A percentile compares a stretch with the other conserved stretches of the same genome.
These are phyloP conservation scores for Ovibos moschatus DNA, from an alignment of 2,113 vertebrate genomes.

Conservation along the genomic window DNA sequence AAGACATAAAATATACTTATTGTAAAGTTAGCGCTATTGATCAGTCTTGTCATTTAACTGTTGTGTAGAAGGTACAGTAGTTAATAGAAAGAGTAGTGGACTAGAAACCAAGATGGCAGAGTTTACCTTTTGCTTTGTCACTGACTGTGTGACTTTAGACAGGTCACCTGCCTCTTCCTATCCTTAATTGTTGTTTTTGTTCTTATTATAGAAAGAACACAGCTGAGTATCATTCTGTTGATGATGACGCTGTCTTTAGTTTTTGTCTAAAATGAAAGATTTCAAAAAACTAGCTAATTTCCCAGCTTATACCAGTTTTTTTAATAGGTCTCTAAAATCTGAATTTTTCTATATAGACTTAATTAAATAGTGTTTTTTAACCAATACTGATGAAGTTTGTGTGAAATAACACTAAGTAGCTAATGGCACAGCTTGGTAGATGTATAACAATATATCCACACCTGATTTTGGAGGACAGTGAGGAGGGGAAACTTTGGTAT, in stretches of 20 bases:
- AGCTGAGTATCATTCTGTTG: background rate
- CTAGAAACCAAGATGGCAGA: background rate
- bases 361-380: constrained; percentile 23
- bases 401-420: background rate
- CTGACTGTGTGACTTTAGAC: background rate
- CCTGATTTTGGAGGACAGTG: background rate
- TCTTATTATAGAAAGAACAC: background rate
- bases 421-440: background rate
- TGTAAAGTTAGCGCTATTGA: background rate
- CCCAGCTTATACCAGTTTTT: background rate
- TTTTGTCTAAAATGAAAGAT: constrained; percentile 14
- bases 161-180: background rate
- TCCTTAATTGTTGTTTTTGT: background rate
- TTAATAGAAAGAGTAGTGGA: background rate
- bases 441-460: background rate
- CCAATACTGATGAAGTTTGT: background rate
- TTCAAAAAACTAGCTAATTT: background rate
- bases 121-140: background rate
- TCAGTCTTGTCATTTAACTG: background rate
- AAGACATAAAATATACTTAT: background rate
- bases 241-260: background rate
- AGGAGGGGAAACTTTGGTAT: background rate
- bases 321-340: background rate
- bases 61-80: background rate
- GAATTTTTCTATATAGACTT: background rate